Evolutionary conservation across 35 echinoderm and acorn worm genomes (phyloP), one percentile per base, ranked within the genome.

Genomic region (Stichopus chloronotus): DNA sequence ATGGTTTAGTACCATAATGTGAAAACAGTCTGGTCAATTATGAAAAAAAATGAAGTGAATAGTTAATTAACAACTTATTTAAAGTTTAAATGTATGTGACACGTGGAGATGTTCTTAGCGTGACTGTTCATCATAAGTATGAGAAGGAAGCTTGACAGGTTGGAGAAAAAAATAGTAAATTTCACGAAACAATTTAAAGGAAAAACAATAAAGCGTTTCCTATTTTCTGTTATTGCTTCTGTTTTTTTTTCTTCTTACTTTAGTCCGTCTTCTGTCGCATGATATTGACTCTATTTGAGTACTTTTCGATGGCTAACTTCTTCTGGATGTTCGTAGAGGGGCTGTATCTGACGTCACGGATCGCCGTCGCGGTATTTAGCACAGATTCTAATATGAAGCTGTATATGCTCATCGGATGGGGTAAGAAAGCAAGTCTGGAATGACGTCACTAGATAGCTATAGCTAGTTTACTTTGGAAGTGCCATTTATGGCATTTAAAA

Each of bases 271-370:
- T 96, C 5, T 98, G 96, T 43, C 94, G 96, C 53, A 19, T 96
- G 6, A 77, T 93, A 11, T 89, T 94, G 22, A 92, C 92, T 0
- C 83, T 98, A 4, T 24, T 93, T 13, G 94, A 98, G 53, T 98
- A 98, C 86, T 98, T 92, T 56, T 79, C 61, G 6, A 96, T 98
- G 96, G 92, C 91, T 11, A 98, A 98, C 82, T 94, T 98, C 52
- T 98, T 96, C 72, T 98, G 96, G 96, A 98, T 98, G 96, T 96
- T 98, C 58, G 95, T 96, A 19, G 96, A 98, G 58, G 96, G 96
- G 0, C 77, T 98, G 5, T 98, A 93, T 43, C 89, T 98, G 55
- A 98, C 96, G 9, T 94, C 87, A 82, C 83, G 96, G 22, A 95
- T 98, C 12, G 91, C 96, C 10, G 91, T 98, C 20, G 96, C 96